These are phyloP conservation scores for Tapirus terrestris DNA, from an alignment of 2,113 vertebrate species.

Conservation along the genomic window DNA sequence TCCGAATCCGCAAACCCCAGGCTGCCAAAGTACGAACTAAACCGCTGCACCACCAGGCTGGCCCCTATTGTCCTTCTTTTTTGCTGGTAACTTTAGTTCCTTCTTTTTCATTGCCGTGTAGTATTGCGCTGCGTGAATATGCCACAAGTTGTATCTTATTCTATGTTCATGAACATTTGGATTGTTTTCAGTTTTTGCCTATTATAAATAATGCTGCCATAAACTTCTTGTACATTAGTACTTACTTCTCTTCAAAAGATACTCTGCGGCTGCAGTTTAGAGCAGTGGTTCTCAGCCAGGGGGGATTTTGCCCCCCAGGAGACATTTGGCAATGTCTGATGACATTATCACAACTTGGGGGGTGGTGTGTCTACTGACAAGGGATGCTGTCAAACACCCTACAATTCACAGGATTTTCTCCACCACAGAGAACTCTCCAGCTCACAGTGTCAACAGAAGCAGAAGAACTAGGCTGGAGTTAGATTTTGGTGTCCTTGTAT, in stretches of 20 bases:
- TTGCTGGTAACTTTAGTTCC: background rate
- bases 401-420: rapidly evolving
- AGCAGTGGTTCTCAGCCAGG: background rate
- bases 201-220: background rate
- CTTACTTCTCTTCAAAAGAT: background rate
- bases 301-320: background rate
- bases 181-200: background rate
- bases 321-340: background rate
- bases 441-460: background rate
- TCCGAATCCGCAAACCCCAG: too few relatives aligned
- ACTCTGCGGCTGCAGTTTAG: background rate
- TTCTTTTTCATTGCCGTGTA: background rate
- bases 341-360: background rate
- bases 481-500: background rate
- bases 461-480: background rate
- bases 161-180: background rate
- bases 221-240: background rate
- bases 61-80: background rate
- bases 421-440: background rate
- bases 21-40: too few relatives aligned
- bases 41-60: too few relatives aligned
- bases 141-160: too few relatives aligned
- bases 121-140: background rate
- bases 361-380: background rate
- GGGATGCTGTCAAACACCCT: background rate